Evolutionary conservation across 2,888 invertebrate genomes (phyloP), one percentile per base, ranked within the genome.

Genomic region (Drosophila nr. medialis): DNA sequence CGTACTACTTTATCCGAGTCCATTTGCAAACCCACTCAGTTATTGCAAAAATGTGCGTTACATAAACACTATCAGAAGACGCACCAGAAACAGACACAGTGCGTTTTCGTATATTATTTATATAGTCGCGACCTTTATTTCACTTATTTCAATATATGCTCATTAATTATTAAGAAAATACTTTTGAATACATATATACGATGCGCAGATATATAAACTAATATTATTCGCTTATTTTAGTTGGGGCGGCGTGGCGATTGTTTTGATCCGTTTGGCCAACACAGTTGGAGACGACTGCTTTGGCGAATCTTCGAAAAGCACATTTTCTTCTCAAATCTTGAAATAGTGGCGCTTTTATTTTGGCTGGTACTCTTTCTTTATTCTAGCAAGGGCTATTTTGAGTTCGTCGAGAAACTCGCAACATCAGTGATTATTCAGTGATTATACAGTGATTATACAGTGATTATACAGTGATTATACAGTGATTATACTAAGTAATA

Each of bases 1-100:
- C 91, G 90, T 32, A 93, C 92, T 61, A 93, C 92, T 87, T 93
- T 93, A 53, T 93, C 93, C 34, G 93, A 91, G 86, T 93, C 93
- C 93, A 93, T 92, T 38, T 54, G 50, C 24, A 45, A 54, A 45
- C 18, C 68, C 66, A 67, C 15, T 50, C 36, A 51, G 38, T 45
- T 32, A 21, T 59, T 56, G 32, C 40, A 67, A 27, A 38, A 38
- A 34, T 38, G 59, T 42, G 40, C 53, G 67, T 91, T 91, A 90
- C 91, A 81, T 91, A 90, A 91, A 72, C 45, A 67, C 54, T 51
- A 61, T 66, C 62, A 50, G 68, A 75, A 54, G 59, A 73, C 70
- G 66, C 75, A 80, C 68, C 49, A 38, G 18, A 54, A 18, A 34
- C 27, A 61, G 61, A 50, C 64, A 61, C 51, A 56, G 32, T 62